Evolutionary conservation across 2,888 invertebrate genomes (phyloP), one percentile per base, ranked within the genome.

Genomic region (Parochlus steinenii): DNA sequence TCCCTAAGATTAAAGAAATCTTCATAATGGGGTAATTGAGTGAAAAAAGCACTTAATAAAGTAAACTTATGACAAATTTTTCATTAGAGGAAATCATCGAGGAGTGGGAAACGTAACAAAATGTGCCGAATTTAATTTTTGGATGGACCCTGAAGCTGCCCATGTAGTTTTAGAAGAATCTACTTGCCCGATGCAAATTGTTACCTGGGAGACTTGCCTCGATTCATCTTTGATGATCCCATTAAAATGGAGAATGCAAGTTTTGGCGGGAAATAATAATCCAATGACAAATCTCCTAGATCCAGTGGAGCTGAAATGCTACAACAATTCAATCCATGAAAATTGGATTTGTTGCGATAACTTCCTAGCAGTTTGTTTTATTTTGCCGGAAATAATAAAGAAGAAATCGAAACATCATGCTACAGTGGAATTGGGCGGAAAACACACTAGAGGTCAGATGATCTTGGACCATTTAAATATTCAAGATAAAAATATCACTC

Each of bases 21-120:
- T 76, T 68, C 49, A 64, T 85, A 4, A 83, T 82, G 66, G 86
- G 85, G 6, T n/a, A n/a, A n/a, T n/a, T n/a, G n/a, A n/a, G n/a
- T n/a, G n/a, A n/a, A n/a, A n/a, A n/a, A n/a, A n/a, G n/a, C n/a
- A n/a, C n/a, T n/a, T n/a, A n/a, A n/a, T n/a, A n/a, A n/a, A n/a
- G n/a, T n/a, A n/a, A n/a, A n/a, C n/a, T n/a, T n/a, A n/a, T n/a
- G n/a, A n/a, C n/a, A n/a, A n/a, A n/a, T n/a, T n/a, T n/a, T n/a
- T n/a, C n/a, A n/a, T n/a, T n/a, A n/a, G n/a, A 10, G 34, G 34
- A 14, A 34, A 28, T 15, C 6, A n/a, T 5, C 6, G 11, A 10
- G 67, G 63, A 11, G 49, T 62, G 15, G 75, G 74, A 15, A 76
- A 76, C 48, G 52, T 58, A 16, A 66, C 69, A 2, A 51, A 65